These are phyloP conservation scores for Bombyx huttoni DNA, from an alignment of 2,888 invertebrate species.

Conservation along the genomic window DNA sequence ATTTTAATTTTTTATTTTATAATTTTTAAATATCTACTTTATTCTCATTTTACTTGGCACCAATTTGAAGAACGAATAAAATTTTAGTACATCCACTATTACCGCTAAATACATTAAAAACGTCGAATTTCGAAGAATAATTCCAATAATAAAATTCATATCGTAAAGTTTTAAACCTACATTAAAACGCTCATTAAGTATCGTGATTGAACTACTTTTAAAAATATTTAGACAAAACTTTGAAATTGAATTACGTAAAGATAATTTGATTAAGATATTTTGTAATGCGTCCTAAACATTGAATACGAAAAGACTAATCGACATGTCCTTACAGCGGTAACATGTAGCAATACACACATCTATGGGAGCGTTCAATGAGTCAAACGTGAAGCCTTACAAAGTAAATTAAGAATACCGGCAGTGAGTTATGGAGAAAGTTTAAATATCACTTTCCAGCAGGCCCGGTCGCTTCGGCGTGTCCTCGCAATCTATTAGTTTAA, in stretches of 20 bases:
- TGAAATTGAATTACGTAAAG: too few species aligned
- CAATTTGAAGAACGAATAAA: constrained; percentile 5
- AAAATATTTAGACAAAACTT: background rate
- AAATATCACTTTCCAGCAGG: constrained; percentile 60
- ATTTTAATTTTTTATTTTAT: background rate
- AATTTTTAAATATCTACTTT: constrained; percentile 1
- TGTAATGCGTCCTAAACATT: too few species aligned
- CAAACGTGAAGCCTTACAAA: too few species aligned
- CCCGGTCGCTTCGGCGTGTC: constrained; percentile 40
- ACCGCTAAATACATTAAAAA: background rate
- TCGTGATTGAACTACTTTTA: background rate
- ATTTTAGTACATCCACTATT: background rate
- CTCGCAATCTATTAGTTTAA: constrained; percentile 52
- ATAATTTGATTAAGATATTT: too few species aligned
- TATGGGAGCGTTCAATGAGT: too few species aligned
- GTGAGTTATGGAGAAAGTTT: constrained; percentile 13
- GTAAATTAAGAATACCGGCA: constrained; percentile 4
- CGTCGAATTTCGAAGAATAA: background rate
- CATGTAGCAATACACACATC: too few species aligned
- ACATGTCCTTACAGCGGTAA: too few species aligned
- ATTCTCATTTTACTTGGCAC: constrained; percentile 5
- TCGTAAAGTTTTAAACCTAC: background rate
- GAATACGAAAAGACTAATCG: too few species aligned
- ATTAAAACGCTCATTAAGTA: background rate
- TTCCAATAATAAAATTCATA: background rate